Base-by-base conservation (phyloP, 2,113 vertebrate genomes). In the Felis catus region DNA sequence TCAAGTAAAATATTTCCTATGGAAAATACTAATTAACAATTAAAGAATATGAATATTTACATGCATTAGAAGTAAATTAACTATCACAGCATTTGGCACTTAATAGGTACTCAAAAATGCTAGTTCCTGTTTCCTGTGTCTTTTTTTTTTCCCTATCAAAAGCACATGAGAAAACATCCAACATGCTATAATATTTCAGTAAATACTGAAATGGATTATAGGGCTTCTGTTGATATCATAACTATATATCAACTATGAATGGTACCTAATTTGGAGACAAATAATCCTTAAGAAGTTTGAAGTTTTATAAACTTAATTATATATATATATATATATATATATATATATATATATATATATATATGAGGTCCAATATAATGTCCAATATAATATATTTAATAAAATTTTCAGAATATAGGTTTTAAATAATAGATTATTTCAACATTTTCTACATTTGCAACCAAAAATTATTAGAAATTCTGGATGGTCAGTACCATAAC, bases 131-230 rank as follows among this genome's bases (percentile, higher is more conserved):
- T 8, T 16, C 15, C 68, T 71, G 33, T 84, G 51, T 9, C 71
- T 65, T 83, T 83, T 45, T 36, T 21, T 21, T 63, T 93, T 79
- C 29, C 18, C 13, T 90, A 92, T 70, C 10, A 53, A 94, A 91
- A 74, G 1, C 16, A 89, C 10, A 36, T 51, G 61, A 71, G 27
- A 11, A 84, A 92, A 89, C n/a, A 94, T 68, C 14, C 9, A 80
- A 81, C 2, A 68, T 80, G 13, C 8, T 73, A 7, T n/a, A 73
- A 84, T 55, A 76, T 4, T 45, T 86, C 6, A 45, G 58, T 36
- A 86, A 83, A 88, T 91, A 83, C 27, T 91, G n/a, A 95, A 90
- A 27, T 90, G n/a, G 31, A 92, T 79, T 65, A 71, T 18, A 65
- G 6, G 25, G 25, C 23, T 86, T 31, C 36, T 80, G n/a, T 33